Conservation (phyloP, 2,888 invertebrate genomes). For the Sphaerophoria rueppellii region DNA sequence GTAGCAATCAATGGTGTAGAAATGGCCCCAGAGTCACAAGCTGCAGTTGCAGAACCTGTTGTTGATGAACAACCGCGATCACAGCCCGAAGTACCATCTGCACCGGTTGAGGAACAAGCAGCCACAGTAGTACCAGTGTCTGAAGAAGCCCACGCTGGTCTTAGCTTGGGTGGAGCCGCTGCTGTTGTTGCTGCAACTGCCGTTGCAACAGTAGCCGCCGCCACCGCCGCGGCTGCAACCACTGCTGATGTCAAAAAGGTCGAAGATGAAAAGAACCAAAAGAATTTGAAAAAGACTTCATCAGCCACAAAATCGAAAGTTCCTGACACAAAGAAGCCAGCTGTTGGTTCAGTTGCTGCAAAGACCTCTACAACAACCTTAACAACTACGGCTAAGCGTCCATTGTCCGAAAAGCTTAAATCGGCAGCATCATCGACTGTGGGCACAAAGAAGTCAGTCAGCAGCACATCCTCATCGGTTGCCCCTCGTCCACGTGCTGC, state of each 20-base stretch:
- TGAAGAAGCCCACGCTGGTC: slow-evolving; percentile 37
- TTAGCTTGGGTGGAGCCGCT: slow-evolving; percentile 40
- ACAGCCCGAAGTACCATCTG: neutral
- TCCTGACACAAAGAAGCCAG: slow-evolving; percentile 69
- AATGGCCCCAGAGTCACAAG: slow-evolving; percentile 36
- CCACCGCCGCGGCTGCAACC: slow-evolving; percentile 40
- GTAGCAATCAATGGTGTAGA: slow-evolving; percentile 61
- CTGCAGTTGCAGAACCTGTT: slow-evolving; percentile 18
- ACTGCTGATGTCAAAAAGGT: slow-evolving; percentile 57
- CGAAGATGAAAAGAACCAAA: slow-evolving; percentile 68
- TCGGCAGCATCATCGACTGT: slow-evolving; percentile 39
- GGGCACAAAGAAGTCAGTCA: slow-evolving; percentile 50
- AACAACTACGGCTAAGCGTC: slow-evolving; percentile 56
- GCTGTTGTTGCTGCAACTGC: slow-evolving; percentile 46
- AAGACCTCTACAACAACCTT: slow-evolving; percentile 39
- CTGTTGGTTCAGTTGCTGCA: slow-evolving; percentile 27
- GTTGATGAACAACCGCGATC: slow-evolving; percentile 13
- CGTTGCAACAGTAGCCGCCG: slow-evolving; percentile 41
- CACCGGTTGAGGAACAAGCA: slow-evolving; percentile 24
- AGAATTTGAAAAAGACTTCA: slow-evolving; percentile 68
- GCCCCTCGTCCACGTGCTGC: slow-evolving; percentile 66
- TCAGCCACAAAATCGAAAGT: slow-evolving; percentile 70
- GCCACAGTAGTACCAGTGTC: slow-evolving; percentile 37
- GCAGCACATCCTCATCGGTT: slow-evolving; percentile 51
- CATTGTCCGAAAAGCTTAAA: slow-evolving; percentile 52